Evolutionary conservation across 2,888 invertebrate genomes (phyloP), one percentile per base, ranked within the genome.

Genomic region (Rhopalosiphum nymphaeae): DNA sequence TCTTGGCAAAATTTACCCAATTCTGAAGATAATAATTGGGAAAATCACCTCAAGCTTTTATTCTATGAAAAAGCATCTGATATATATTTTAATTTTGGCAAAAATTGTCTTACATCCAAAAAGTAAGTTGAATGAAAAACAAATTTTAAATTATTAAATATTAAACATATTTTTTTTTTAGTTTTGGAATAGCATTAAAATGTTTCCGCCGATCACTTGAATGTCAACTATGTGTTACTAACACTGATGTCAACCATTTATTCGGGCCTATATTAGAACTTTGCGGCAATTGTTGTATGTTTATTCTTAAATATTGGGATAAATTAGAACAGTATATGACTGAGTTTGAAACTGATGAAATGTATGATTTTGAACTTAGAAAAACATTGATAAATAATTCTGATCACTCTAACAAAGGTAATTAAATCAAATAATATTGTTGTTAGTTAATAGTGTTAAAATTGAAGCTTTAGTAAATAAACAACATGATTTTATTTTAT

Each of bases 41-140:
- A 98, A 98, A 98, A 97, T 95, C 98, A 98, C 95, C 96, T 98
- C 0, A 98, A 98, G 95, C 97, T 97, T 0, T 96, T 98, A 53
- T 96, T 99, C 0, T 97, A 98, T 94, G 97, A 98, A 95, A 99
- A 99, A 95, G 98, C 98, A 0, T 97, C 98, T n/a, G 96, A 98
- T 0, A 97, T 98, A 0, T 98, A 98, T 95, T 96, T 97, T 0
- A 96, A 96, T 13, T 97, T 97, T 94, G 97, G 95, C 36, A 9
- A 9, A 78, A 78, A 78, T 21, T 78, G 78, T 36, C 21, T 21
- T 21, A 3, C 7, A 78, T 78, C 78, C 3, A 78, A 78, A 3
- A 78, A 36, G 95, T 96, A 95, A 95, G 95, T 25, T 25, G 11
- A 53, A 95, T 16, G n/a, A 86, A 53, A 61, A 78, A 26, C 1